Base-by-base conservation (phyloP, 2,888 invertebrate species). In the Acrobasis consociella region DNA sequence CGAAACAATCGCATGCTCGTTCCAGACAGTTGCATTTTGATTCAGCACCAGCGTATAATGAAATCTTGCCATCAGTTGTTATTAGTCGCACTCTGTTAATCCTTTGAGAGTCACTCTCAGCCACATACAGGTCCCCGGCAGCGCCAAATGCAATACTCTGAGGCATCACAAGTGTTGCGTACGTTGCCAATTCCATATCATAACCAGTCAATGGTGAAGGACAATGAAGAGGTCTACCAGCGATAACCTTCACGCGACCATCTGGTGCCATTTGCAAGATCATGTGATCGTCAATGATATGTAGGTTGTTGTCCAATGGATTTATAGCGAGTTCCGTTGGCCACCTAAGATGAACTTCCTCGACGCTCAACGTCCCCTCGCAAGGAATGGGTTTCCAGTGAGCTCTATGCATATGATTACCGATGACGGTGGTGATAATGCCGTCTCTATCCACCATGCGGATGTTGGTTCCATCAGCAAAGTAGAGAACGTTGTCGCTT, bases 231-330 rank as follows among this genome's bases (percentile, higher is more conserved):
- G 99, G 98, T 60, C 97, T 94, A 8, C 99, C 99, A 5, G 98
- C 99, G 15, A 99, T 96, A 0, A 99, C 97, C 74, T 98, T 97
- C 0, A 98, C 97, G 63, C 98, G 93, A 13, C 97, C 97, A 84
- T 98, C 98, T 0, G 96, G 95, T 1, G 98, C 98, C 89, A 99
- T 93, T 80, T 98, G 97, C 13, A 99, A 93, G 59, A 97, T 97
- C 96, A 98, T 97, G 80, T 98, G 98, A 79, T 98, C 98, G 77
- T 99, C 99, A 60, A 99, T 97, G 71, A 99, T 97, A 82, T 99
- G 98, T 38, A 99, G 91, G 0, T 97, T 97, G 83, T 98, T 98
- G 82, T 99, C 99, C 62, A 99, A 89, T 0, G 99, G 99, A 85
- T 98, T 98, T 42, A 99, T 97, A 0, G 98, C 96, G 15, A 99